Evolutionary conservation across 2,113 vertebrate genomes (phyloP).

Genomic region (Dromas ardeola): DNA sequence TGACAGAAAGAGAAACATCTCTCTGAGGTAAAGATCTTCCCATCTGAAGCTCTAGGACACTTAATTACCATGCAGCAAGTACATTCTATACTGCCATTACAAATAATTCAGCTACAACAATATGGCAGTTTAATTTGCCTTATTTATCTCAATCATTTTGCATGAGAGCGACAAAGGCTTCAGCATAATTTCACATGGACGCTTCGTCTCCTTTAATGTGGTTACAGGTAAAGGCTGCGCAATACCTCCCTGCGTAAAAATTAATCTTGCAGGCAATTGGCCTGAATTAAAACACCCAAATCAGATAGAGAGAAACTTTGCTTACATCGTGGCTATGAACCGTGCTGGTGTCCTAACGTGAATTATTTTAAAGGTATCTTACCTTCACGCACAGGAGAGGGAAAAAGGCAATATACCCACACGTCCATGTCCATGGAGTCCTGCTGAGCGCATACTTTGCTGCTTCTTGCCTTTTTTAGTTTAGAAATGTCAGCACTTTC

Average conservation of each 20-base stretch:
- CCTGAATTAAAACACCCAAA: not conserved
- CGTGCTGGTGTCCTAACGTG: rapidly evolving
- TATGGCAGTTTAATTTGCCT: constrained; percentile 1
- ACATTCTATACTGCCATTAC: not conserved
- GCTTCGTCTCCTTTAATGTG: not conserved
- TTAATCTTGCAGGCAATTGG: not conserved
- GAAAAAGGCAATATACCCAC: not conserved
- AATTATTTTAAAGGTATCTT: rapidly evolving
- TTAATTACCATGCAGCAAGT: not conserved
- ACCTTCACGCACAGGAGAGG: not conserved
- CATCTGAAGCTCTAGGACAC: not conserved
- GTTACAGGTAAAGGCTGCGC: not conserved
- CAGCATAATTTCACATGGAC: not conserved
- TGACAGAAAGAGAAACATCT: not conserved
- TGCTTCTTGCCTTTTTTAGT: constrained; percentile 52
- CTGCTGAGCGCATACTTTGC: constrained; percentile 21
- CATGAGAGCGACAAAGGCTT: not conserved
- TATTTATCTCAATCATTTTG: constrained; percentile 27
- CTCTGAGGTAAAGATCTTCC: not conserved
- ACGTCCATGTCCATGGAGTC: not conserved
- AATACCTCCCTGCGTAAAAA: not conserved
- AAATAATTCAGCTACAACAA: not conserved
- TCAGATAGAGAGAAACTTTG: not conserved
- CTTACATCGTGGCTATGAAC: rapidly evolving
- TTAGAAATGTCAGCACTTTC: constrained; percentile 63